Evolutionary conservation across 2,888 invertebrate species (phyloP), one percentile per base, ranked within the genome.

Genomic region (Achlya flavicornis): DNA sequence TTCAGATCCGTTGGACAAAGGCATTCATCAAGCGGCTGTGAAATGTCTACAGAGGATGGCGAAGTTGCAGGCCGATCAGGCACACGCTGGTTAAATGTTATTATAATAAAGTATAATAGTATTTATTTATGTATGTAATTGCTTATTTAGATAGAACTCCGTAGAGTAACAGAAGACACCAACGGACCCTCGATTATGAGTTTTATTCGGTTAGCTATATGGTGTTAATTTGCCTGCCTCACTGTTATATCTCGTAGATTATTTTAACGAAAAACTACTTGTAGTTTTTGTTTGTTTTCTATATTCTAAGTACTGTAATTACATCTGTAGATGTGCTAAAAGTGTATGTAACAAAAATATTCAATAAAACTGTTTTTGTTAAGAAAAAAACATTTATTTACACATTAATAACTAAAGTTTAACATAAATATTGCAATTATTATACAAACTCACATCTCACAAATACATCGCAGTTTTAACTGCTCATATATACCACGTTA

Each of bases 11-110:
- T 84, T 98, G 79, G 97, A 98, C 57, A 91, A 95, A 26, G 95
- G 95, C 66, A 96, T 97, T 64, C 97, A 97, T 83, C 95, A 96
- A 80, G 97, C 97, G 12, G 97, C 97, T 3, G 93, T 96, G 46
- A 97, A 96, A 79, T 95, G 95, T 57, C 87, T 97, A 38, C 94
- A 96, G 77, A 95, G 94, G 75, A 85, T 91, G 79, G 86, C 92
- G 3, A 94, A 94, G 69, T 67, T 87, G 12, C 80, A 84, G 60
- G 85, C 87, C 0, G 81, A 83, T n/a, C 86, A 90, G 59, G 88
- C 86, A 0, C 81, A 85, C 58, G 88, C 89, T 0, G 89, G 81
- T 5, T 90, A 81, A 85, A 64, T 69, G 66, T 38, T 68, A 66
- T 38, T 53, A 19, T n/a, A 41, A 3, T 41, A 41, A 12, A 12